phyloP scores from a whole-genome alignment of 1,140 invertebrate genomes.

The Lethrus apterus region DNA sequence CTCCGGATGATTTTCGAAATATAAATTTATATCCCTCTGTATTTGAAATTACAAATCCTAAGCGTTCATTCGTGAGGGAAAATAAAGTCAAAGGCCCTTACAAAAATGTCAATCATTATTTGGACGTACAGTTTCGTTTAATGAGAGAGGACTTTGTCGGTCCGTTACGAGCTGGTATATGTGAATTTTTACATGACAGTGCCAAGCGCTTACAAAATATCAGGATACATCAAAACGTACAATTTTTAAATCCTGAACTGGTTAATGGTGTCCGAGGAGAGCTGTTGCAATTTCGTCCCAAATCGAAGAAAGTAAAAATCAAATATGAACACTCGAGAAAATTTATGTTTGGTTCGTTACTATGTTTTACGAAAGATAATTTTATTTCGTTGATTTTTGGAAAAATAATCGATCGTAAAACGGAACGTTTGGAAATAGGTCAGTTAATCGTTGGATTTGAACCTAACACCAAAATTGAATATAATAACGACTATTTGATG shows the following conservation, averaged over 20 bases:
- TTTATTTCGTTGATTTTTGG: constrained; percentile 62
- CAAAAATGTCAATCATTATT: constrained; percentile 57
- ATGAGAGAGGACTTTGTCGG: constrained; percentile 66
- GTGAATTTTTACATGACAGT: constrained; percentile 26
- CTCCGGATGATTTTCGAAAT: constrained; percentile 43
- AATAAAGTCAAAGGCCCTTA: constrained; percentile 58
- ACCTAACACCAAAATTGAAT: constrained; percentile 33
- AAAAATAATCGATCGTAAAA: constrained; percentile 53
- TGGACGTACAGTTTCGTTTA: constrained; percentile 70
- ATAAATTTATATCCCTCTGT: constrained; percentile 42
- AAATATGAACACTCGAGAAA: constrained; percentile 44
- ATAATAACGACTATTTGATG: constrained; percentile 47
- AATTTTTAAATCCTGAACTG: not conserved
- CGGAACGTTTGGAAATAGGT: constrained; percentile 42
- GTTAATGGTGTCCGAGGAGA: not conserved
- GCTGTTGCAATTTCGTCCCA: not conserved
- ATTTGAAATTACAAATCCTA: constrained; percentile 34
- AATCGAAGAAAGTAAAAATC: not conserved
- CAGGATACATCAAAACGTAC: no score
- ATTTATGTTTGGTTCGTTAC: constrained; percentile 64
- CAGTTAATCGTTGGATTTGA: constrained; percentile 44
- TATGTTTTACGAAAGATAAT: constrained; percentile 60
- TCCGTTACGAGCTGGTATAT: constrained; percentile 51
- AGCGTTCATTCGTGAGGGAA: constrained; percentile 44
- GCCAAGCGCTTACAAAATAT: constrained; percentile 1